Conservation (phyloP, 1,140 invertebrate genomes). For the Streblospio benedicti region DNA sequence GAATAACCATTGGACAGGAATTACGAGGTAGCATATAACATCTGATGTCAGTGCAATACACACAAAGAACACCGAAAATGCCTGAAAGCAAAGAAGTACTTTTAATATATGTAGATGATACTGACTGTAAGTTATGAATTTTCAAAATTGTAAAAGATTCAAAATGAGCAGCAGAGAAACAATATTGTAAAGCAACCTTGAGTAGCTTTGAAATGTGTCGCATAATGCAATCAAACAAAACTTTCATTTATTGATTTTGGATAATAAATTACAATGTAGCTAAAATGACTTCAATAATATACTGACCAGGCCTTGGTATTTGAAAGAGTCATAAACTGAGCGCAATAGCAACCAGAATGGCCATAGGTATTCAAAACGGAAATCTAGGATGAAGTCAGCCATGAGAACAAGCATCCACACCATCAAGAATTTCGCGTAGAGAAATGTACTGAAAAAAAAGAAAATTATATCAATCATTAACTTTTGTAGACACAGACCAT, state of each 20-base stretch:
- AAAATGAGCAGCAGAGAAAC: too few species aligned
- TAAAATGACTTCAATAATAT: slow-evolving; percentile 1
- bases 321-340: slow-evolving; percentile 95
- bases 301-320: slow-evolving; percentile 96
- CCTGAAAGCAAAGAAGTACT: slow-evolving; percentile 56
- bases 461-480: background rate
- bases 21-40: slow-evolving; percentile 98
- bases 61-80: slow-evolving; percentile 96
- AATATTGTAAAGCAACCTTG: too few species aligned
- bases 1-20: slow-evolving; percentile 95
- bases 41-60: slow-evolving; percentile 96
- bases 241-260: too few species aligned
- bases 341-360: slow-evolving; percentile 93
- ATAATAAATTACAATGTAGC: background rate
- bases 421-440: slow-evolving; percentile 91
- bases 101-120: background rate
- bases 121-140: too few species aligned
- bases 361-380: slow-evolving; percentile 98
- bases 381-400: slow-evolving; percentile 94
- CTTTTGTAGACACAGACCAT: background rate
- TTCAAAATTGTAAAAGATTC: too few species aligned
- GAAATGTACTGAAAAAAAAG: slow-evolving; percentile 64
- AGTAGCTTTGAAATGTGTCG: too few species aligned
- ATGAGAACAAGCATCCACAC: slow-evolving; percentile 91
- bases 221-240: too few species aligned